phyloP scores from a whole-genome alignment of 2,888 invertebrate species.

The Apamea monoglypha region DNA sequence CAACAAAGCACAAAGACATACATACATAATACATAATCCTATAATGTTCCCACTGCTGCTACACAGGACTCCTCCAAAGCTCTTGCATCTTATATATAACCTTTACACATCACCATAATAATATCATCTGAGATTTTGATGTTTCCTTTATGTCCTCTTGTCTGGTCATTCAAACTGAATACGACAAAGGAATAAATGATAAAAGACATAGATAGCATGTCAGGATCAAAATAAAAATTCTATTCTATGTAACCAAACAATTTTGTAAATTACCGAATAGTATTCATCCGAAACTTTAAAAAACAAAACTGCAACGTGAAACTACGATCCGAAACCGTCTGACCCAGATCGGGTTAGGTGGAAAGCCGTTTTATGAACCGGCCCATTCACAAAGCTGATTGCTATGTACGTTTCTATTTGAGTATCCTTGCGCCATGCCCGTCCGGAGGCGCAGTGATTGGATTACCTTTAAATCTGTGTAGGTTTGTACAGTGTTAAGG shows the following conservation, averaged over 20 bases:
- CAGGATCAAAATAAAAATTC: background rate
- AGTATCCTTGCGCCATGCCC: conserved; percentile 51
- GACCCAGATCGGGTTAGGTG: conserved; percentile 58
- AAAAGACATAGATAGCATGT: background rate
- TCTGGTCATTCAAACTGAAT: background rate
- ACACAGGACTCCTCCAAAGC: no score
- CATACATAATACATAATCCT: no score
- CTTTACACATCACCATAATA: no score
- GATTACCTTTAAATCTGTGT: conserved; percentile 56
- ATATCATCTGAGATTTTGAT: background rate
- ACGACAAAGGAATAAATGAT: background rate
- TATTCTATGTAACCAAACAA: conserved; percentile 11
- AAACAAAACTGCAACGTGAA: conserved; percentile 33
- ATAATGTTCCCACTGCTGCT: no score
- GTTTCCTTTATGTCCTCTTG: background rate
- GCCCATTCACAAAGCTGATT: conserved; percentile 66
- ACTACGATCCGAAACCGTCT: conserved; percentile 29
- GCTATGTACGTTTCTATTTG: conserved; percentile 62
- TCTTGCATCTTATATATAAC: background rate
- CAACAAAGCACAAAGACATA: background rate
- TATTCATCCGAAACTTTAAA: background rate
- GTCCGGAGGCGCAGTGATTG: conserved; percentile 49
- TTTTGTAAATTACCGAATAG: background rate
- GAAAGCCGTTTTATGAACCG: conserved; percentile 59
- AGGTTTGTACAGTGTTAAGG: conserved; percentile 24